Percentiles rank a stretch among this genome's conserved stretches.
These are phyloP conservation scores for Teleiodes luculella DNA, from an alignment of 2,888 invertebrate species.

Conservation along the genomic window DNA sequence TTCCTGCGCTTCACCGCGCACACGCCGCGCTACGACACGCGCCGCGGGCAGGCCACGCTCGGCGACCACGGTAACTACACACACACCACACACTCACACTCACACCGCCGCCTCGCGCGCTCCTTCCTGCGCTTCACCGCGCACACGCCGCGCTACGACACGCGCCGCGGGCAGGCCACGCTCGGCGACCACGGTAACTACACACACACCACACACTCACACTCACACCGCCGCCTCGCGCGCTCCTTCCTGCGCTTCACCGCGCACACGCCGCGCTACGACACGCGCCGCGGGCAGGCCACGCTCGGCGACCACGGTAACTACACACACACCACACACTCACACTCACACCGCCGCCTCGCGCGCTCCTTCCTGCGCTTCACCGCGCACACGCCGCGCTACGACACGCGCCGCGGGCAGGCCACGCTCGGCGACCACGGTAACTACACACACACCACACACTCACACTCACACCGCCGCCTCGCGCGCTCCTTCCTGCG, in stretches of 20 bases:
- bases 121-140: slow-evolving; percentile 83
- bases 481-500: slow-evolving; percentile 84
- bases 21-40: slow-evolving; percentile 81
- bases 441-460: slow-evolving; percentile 23
- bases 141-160: slow-evolving; percentile 78
- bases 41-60: slow-evolving; percentile 89
- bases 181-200: slow-evolving; percentile 82
- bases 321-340: background rate
- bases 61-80: slow-evolving; percentile 79
- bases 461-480: slow-evolving; percentile 36
- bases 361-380: slow-evolving; percentile 86
- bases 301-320: slow-evolving; percentile 83
- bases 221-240: slow-evolving; percentile 57
- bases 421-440: slow-evolving; percentile 85
- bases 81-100: slow-evolving; percentile 20
- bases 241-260: slow-evolving; percentile 84
- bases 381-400: slow-evolving; percentile 40
- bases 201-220: slow-evolving; percentile 18
- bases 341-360: slow-evolving; percentile 36
- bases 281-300: slow-evolving; percentile 86
- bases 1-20: slow-evolving; percentile 81
- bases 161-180: slow-evolving; percentile 88
- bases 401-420: slow-evolving; percentile 86
- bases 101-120: slow-evolving; percentile 81
- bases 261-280: slow-evolving; percentile 62